Evolutionary conservation across 2,888 invertebrate genomes (phyloP), one percentile per base, ranked within the genome.

Genomic region (Lasioglossum zephyrum): DNA sequence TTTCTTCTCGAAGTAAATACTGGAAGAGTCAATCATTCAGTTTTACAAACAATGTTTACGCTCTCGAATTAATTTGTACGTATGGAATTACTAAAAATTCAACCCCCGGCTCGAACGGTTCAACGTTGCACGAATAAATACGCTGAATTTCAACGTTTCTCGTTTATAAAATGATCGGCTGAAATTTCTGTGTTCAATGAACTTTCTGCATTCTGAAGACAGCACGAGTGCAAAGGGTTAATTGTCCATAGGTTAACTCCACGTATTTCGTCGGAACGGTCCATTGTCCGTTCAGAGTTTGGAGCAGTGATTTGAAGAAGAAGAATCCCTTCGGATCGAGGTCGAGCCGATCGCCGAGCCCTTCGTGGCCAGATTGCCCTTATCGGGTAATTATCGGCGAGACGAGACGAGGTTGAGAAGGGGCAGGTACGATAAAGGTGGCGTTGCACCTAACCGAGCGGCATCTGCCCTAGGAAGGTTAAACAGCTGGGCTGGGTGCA

Each of bases 391-490:
- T 93, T 93, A 92, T 88, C 80, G 69, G 22, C 69, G 69, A 39
- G 39, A 69, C 69, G 41, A 36, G 57, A 16, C 16, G 8, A 73
- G 66, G 49, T 69, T 74, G 49, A 44, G 53, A 73, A 44, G 77
- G 77, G 66, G 57, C 49, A 73, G 66, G 81, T 53, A 81, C 88
- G 90, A 92, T 89, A 92, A 91, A 91, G 89, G 89, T 90, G 92
- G 90, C 83, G 90, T 92, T 92, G 92, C 93, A 93, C 91, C 91
- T 90, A 93, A 88, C 89, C 90, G 77, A 80, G 87, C 86, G 91
- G 92, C 93, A 92, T 92, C 92, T 92, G 93, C 87, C 92, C 89
- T 91, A 91, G 90, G 91, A 92, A 88, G 91, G 91, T 89, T 81
- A 90, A 93, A 93, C 93, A 93, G 93, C 93, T 93, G 93, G 91